Evolutionary conservation across 30 jellyfish, hydroid and myxozoan species (phyloP).

Genomic region (Hydractinia echinata): DNA sequence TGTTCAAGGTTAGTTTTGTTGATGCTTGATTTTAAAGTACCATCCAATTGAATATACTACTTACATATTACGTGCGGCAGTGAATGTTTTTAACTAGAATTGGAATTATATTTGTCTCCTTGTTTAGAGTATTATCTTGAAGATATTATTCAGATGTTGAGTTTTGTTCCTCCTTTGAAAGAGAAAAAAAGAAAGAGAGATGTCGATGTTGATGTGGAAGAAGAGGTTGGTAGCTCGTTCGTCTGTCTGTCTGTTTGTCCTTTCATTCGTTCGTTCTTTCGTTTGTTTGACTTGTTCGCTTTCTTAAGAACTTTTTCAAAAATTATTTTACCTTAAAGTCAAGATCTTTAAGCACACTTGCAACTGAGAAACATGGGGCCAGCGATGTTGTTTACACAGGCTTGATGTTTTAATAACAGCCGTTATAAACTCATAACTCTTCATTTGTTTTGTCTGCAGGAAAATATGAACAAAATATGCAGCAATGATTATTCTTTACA

Average conservation of each 20-base stretch:
- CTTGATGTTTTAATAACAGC: no score
- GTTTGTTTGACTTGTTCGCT: no score
- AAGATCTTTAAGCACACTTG: neutral
- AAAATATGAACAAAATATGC: slow-evolving; percentile 66
- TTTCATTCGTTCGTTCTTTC: no score
- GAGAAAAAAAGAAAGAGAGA: slow-evolving; percentile 72
- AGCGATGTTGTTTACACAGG: neutral
- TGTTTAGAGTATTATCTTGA: slow-evolving; percentile 65
- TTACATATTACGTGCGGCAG: no score
- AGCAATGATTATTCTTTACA: slow-evolving; percentile 74
- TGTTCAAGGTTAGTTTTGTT: slow-evolving; percentile 62
- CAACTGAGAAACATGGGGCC: neutral
- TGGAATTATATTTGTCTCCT: neutral
- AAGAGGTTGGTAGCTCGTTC: slow-evolving; percentile 42
- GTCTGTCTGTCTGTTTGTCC: no score
- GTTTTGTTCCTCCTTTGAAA: slow-evolving; percentile 77
- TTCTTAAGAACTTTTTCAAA: no score
- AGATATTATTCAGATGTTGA: slow-evolving; percentile 86
- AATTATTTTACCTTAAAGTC: no score
- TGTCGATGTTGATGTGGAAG: slow-evolving; percentile 78
- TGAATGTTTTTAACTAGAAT: no score
- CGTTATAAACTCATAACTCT: no score
- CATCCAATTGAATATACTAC: no score
- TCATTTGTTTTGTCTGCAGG: slow-evolving; percentile 40
- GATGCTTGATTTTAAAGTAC: neutral